Percentiles rank a stretch among this genome's conserved stretches.
phyloP scores from a whole-genome alignment of 1,140 invertebrate genomes.

The Frieseomelitta varia region DNA sequence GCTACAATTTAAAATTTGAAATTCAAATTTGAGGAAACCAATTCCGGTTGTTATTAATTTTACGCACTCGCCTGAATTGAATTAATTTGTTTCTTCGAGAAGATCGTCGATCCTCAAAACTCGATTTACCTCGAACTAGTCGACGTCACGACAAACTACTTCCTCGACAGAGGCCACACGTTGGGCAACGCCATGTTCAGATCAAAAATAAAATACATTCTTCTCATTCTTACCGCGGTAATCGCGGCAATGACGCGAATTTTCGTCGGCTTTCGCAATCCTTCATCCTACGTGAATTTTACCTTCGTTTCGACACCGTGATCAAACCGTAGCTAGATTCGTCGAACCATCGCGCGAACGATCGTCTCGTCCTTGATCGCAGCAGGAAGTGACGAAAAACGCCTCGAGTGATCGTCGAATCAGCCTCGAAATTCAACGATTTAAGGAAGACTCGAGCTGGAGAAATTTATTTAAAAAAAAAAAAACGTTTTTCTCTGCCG shows the following conservation, averaged over 20 bases:
- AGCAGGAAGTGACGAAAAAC: slow-evolving; percentile 6
- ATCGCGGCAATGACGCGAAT: slow-evolving; percentile 10
- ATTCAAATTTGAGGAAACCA: no score
- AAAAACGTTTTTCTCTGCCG: no score
- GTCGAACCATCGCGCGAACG: neutral
- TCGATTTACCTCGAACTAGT: neutral
- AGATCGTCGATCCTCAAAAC: slow-evolving; percentile 4
- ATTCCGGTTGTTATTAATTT: no score
- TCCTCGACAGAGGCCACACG: neutral
- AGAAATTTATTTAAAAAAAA: no score
- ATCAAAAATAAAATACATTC: neutral
- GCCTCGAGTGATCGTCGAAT: slow-evolving; percentile 5
- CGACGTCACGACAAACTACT: neutral
- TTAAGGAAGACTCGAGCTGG: neutral
- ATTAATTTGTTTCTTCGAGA: neutral
- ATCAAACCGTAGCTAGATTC: slow-evolving; percentile 1
- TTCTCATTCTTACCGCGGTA: neutral
- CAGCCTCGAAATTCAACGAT: slow-evolving; percentile 45
- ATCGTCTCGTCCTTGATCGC: slow-evolving; percentile 37
- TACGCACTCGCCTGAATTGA: no score
- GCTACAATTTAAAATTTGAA: no score
- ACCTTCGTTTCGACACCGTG: slow-evolving; percentile 21
- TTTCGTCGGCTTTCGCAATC: slow-evolving; percentile 18
- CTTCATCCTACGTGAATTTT: neutral
- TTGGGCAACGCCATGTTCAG: neutral